Evolutionary conservation across 2,797 vertebrate genomes (phyloP).

Genomic region (Menidia menidia): DNA sequence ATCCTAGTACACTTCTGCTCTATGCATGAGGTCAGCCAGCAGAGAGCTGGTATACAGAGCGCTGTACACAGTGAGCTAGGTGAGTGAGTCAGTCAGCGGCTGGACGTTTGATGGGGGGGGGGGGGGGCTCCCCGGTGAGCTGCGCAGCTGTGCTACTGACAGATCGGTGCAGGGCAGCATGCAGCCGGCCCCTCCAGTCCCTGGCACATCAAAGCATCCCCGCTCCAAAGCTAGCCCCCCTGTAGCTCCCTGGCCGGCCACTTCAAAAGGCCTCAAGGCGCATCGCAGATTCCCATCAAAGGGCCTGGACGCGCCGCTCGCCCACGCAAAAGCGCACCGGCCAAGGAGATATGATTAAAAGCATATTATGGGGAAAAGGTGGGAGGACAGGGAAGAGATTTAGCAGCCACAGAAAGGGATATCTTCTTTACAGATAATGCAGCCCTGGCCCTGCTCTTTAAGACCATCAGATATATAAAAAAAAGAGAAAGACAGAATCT

Average conservation of each 20-base stretch:
- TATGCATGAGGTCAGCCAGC: background rate
- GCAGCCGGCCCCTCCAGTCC: conserved; percentile 80
- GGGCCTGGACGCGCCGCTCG: conserved; percentile 68
- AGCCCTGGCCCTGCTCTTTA: conserved; percentile 31
- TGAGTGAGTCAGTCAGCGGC: conserved; percentile 46
- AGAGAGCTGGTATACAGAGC: conserved; percentile 30
- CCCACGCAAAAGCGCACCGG: conserved; percentile 67
- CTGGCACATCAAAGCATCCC: conserved; percentile 79
- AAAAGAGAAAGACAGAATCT: conserved; percentile 50
- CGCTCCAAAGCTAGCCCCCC: conserved; percentile 75
- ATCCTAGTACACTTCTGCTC: background rate
- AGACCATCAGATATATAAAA: conserved; percentile 41
- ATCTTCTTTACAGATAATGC: conserved; percentile 43
- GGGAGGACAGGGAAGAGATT: conserved; percentile 50
- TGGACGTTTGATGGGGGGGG: conserved; percentile 31
- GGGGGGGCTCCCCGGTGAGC: conserved; percentile 53
- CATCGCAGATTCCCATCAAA: conserved; percentile 85
- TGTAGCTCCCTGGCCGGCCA: conserved; percentile 79
- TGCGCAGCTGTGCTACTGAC: conserved; percentile 84
- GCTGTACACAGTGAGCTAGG: conserved; percentile 40
- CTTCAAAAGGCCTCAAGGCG: conserved; percentile 86
- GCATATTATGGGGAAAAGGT: conserved; percentile 69
- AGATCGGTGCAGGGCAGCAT: conserved; percentile 84
- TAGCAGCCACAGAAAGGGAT: conserved; percentile 46
- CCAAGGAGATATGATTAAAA: conserved; percentile 82